These are phyloP conservation scores for Drosophila picticornis DNA, from an alignment of 2,888 invertebrate genomes.

Conservation along the genomic window DNA sequence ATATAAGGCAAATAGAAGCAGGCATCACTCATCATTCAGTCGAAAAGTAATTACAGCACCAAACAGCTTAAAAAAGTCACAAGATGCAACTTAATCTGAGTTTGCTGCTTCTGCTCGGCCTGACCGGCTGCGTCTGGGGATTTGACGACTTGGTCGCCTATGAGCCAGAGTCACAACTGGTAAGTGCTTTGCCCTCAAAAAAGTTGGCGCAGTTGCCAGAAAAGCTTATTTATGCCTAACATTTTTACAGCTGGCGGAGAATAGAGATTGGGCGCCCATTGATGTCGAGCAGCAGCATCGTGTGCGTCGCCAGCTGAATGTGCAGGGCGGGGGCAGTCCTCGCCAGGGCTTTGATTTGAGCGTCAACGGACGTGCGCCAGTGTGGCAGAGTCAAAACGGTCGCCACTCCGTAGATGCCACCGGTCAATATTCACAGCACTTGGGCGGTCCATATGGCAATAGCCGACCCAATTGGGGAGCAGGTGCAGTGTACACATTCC, in stretches of 20 bases:
- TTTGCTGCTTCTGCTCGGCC: constrained; percentile 14
- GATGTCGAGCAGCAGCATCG: constrained; percentile 22
- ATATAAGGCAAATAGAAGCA: background rate
- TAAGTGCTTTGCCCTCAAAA: constrained; percentile 3
- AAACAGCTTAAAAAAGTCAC: background rate
- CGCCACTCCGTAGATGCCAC: constrained; percentile 76
- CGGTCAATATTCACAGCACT: constrained; percentile 77
- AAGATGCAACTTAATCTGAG: constrained; percentile 28
- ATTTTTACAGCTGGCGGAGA: constrained; percentile 7
- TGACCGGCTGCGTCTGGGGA: constrained; percentile 16
- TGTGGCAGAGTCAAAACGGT: constrained; percentile 80
- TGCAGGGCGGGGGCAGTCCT: constrained; percentile 68
- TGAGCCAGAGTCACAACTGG: constrained; percentile 3
- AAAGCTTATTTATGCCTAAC: constrained; percentile 3
- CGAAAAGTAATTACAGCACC: background rate
- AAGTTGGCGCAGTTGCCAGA: background rate
- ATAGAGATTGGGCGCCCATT: background rate
- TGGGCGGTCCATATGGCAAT: constrained; percentile 83
- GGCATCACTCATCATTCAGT: background rate
- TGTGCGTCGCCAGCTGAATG: constrained; percentile 54
- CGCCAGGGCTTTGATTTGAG: constrained; percentile 73
- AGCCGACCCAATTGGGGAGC: constrained; percentile 70
- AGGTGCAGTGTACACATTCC: constrained; percentile 58
- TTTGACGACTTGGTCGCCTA: constrained; percentile 14
- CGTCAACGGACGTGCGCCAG: constrained; percentile 66